A percentile compares a stretch with the other conserved stretches of the same genome.
These are phyloP conservation scores for Caenorhabditis uteleia DNA, from an alignment of 2,888 invertebrate species.

Conservation along the genomic window DNA sequence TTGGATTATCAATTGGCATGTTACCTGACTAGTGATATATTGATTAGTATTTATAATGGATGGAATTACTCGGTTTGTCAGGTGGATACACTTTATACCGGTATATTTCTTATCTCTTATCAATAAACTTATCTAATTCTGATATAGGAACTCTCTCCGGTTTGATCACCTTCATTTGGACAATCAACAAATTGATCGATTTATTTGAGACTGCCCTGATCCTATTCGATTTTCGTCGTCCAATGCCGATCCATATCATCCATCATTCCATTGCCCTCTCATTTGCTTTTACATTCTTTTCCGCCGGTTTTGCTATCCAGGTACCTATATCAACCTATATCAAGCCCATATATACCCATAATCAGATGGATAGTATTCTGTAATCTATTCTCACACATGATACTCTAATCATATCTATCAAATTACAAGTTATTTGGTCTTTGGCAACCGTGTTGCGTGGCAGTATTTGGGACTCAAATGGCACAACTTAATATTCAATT, in stretches of 20 bases:
- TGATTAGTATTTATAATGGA: slow-evolving; percentile 24
- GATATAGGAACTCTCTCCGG: slow-evolving; percentile 23
- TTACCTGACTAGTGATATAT: too few species aligned
- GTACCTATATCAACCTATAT: too few species aligned
- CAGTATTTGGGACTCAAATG: slow-evolving; percentile 44
- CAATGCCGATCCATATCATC: slow-evolving; percentile 41
- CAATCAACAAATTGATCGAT: slow-evolving; percentile 36
- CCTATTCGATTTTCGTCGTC: slow-evolving; percentile 36
- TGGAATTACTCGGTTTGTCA: slow-evolving; percentile 40
- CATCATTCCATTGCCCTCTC: slow-evolving; percentile 42
- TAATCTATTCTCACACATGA: slow-evolving; percentile 42
- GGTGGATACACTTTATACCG: slow-evolving; percentile 28
- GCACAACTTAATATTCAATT: slow-evolving; percentile 41
- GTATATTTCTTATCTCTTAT: not conserved
- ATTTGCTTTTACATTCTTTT: slow-evolving; percentile 38
- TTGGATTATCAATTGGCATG: too few species aligned
- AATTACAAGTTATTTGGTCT: slow-evolving; percentile 30
- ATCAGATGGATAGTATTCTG: slow-evolving; percentile 44
- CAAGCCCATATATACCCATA: too few species aligned
- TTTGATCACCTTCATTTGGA: slow-evolving; percentile 34
- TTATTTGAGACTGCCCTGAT: slow-evolving; percentile 42
- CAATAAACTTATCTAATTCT: not conserved
- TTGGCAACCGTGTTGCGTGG: slow-evolving; percentile 45
- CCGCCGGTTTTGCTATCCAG: slow-evolving; percentile 29
- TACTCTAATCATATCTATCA: slow-evolving; percentile 45